phyloP scores from a whole-genome alignment of 1,140 invertebrate species.

The Physella acuta region DNA sequence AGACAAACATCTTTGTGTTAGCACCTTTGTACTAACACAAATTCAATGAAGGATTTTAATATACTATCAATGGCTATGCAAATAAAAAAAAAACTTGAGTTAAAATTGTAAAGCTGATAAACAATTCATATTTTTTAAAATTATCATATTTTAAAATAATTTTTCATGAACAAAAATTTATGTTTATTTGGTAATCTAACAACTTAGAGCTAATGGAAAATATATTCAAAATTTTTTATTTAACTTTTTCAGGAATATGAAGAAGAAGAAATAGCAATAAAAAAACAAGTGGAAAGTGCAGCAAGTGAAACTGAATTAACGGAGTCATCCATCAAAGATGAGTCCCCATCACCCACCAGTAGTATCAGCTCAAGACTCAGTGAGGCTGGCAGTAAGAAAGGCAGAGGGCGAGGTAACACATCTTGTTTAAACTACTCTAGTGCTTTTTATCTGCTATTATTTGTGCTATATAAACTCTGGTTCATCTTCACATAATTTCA shows the following conservation, averaged over 20 bases:
- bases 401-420: not conserved
- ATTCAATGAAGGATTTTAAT: no score
- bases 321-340: constrained; percentile 46
- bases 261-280: constrained; percentile 14
- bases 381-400: constrained; percentile 43
- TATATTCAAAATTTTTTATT: not conserved
- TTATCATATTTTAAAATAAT: no score
- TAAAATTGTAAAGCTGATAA: no score
- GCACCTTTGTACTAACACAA: no score
- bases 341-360: constrained; percentile 51
- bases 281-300: constrained; percentile 3
- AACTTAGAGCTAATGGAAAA: not conserved
- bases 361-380: constrained; percentile 53
- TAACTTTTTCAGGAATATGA: constrained; percentile 24
- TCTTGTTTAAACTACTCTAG: not conserved
- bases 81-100: no score
- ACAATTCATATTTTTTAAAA: no score
- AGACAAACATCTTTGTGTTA: no score
- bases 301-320: constrained; percentile 12
- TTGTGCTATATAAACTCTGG: no score
- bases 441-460: no score
- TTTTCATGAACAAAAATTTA: not conserved
- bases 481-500: no score
- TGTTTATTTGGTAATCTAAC: not conserved
- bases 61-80: no score